Percentiles rank a stretch among this genome's conserved stretches.
These are phyloP conservation scores for Eueides isabella DNA, from an alignment of 1,140 invertebrate species.

Conservation along the genomic window DNA sequence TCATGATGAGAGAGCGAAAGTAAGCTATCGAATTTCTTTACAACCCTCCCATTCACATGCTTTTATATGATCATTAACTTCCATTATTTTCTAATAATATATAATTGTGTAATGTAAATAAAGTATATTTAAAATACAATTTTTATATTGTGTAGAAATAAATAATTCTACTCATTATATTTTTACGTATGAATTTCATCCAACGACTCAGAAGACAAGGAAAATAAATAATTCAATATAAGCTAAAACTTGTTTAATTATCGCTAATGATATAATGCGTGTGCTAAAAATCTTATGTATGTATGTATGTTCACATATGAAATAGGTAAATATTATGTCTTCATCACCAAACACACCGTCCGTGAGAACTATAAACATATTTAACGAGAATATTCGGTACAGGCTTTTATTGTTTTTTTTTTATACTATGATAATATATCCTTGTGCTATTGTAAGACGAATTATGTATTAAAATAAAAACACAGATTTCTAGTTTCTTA, in stretches of 20 bases:
- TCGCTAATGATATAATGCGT: not conserved
- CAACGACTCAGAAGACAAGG: not conserved
- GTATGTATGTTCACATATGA: not conserved
- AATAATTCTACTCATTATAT: no score
- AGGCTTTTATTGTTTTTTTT: not conserved
- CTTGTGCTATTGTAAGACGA: not conserved
- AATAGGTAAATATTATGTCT: not conserved
- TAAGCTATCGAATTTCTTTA: conserved; percentile 39
- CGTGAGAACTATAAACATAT: not conserved
- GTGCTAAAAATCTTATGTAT: conserved; percentile 1
- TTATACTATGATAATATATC: not conserved
- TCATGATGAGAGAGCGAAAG: conserved; percentile 43
- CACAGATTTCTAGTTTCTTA: no score
- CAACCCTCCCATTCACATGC: conserved; percentile 25
- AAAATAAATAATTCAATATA: not conserved
- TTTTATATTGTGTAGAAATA: not conserved
- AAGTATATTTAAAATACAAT: not conserved
- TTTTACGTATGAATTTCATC: not conserved
- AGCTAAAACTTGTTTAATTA: conserved; percentile 5
- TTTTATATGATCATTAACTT: not conserved
- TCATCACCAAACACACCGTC: not conserved
- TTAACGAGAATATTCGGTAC: not conserved
- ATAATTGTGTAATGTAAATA: not conserved
- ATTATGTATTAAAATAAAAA: no score
- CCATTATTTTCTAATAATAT: not conserved